Evolutionary conservation across 2,113 vertebrate genomes (phyloP).

Genomic region (Channa argus): DNA sequence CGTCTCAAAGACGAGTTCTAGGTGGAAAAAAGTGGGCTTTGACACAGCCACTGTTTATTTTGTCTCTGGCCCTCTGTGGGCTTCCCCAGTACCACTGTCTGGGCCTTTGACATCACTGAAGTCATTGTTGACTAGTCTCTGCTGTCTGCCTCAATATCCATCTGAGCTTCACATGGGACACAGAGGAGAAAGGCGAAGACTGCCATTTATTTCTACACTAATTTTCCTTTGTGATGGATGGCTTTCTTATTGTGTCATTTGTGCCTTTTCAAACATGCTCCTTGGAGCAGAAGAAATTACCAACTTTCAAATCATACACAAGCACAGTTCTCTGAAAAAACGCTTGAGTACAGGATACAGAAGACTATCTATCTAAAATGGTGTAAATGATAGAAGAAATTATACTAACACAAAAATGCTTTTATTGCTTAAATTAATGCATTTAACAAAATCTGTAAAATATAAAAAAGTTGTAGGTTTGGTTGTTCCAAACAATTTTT

Average conservation of each 20-base stretch:
- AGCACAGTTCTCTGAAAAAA: constrained; percentile 51
- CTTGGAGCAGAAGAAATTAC: constrained; percentile 80
- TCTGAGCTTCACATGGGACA: constrained; percentile 69
- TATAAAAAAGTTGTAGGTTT: not conserved
- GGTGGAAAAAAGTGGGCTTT: constrained; percentile 61
- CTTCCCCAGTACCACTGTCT: constrained; percentile 75
- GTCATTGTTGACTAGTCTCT: constrained; percentile 82
- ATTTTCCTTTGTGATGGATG: constrained; percentile 86
- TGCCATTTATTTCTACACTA: constrained; percentile 82
- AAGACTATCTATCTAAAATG: constrained; percentile 40
- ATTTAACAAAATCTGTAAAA: constrained; percentile 23
- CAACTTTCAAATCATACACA: constrained; percentile 77
- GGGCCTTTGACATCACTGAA: constrained; percentile 80
- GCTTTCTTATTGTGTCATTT: constrained; percentile 84
- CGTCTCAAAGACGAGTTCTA: constrained; percentile 38
- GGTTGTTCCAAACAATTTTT: no score
- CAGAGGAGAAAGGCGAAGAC: constrained; percentile 56
- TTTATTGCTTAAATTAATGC: constrained; percentile 9
- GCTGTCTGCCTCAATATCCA: constrained; percentile 73
- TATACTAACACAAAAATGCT: not conserved
- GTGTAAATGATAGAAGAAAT: constrained; percentile 12
- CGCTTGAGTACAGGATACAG: constrained; percentile 27
- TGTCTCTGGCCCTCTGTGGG: constrained; percentile 71
- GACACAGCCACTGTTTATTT: constrained; percentile 73
- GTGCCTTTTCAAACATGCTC: constrained; percentile 83